Evolutionary conservation across 2,888 invertebrate species (phyloP).

Genomic region (Protodeltote pygarga): DNA sequence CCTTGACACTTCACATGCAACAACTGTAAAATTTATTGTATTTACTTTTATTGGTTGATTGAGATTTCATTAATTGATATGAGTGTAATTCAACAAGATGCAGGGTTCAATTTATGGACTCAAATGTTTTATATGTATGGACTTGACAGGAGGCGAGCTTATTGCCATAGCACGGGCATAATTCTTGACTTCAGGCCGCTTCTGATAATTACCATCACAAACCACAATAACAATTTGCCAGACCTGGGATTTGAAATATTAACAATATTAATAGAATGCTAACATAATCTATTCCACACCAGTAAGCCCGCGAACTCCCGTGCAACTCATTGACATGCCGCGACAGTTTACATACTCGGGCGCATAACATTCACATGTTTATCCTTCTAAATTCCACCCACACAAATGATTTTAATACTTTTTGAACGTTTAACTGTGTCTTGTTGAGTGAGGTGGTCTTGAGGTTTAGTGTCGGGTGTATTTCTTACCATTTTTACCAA

Average conservation of each 20-base stretch:
- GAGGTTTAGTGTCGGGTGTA: constrained; percentile 6
- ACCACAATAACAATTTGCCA: no score
- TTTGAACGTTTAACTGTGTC: constrained; percentile 32
- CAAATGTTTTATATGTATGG: no score
- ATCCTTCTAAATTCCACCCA: constrained; percentile 47
- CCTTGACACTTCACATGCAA: constrained; percentile 53
- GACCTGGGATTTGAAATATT: neutral
- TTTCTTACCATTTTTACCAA: no score
- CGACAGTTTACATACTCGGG: constrained; percentile 24
- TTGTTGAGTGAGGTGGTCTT: constrained; percentile 27
- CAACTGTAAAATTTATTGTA: constrained; percentile 26
- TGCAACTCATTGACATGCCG: constrained; percentile 28
- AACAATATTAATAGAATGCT: neutral
- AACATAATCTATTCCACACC: constrained; percentile 12
- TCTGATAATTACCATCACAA: no score
- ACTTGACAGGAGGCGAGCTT: no score
- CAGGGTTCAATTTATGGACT: no score
- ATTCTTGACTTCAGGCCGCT: no score
- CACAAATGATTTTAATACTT: constrained; percentile 48
- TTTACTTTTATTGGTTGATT: neutral
- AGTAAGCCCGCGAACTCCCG: constrained; percentile 31
- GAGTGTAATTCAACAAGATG: no score
- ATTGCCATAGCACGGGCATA: no score
- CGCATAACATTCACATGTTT: constrained; percentile 42
- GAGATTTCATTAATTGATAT: no score